Conservation (phyloP, 1,140 invertebrate species). For the Paraescarpia echinospica region DNA sequence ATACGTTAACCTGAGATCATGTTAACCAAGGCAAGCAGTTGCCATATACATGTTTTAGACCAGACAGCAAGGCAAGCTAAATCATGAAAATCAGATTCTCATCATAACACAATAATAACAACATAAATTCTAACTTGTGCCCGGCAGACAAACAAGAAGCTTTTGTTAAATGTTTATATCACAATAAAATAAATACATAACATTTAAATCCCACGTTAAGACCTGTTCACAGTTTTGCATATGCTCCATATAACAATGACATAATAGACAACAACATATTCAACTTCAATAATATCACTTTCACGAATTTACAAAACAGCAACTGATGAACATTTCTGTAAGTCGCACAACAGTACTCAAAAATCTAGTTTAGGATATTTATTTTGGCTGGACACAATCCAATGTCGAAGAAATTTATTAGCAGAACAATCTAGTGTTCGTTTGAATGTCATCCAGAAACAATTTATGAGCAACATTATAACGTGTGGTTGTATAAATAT, state of each 20-base stretch:
- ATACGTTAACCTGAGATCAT: background rate
- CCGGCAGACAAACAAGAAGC: background rate
- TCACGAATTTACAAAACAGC: background rate
- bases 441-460: background rate
- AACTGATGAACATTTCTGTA: background rate
- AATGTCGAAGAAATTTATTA: background rate
- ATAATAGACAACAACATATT: background rate
- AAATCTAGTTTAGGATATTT: background rate
- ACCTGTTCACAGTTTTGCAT: background rate
- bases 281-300: background rate
- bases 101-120: background rate
- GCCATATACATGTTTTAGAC: background rate
- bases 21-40: background rate
- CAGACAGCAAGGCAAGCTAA: background rate
- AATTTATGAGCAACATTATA: background rate
- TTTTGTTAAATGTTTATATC: background rate
- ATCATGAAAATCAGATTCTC: background rate
- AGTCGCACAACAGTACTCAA: background rate
- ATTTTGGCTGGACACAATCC: background rate
- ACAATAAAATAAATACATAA: background rate
- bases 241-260: background rate
- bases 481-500: background rate
- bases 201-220: background rate
- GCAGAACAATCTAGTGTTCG: background rate
- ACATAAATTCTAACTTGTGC: background rate